These are phyloP conservation scores for Amaurobius ferox DNA, from an alignment of 2,888 invertebrate genomes.

Conservation along the genomic window DNA sequence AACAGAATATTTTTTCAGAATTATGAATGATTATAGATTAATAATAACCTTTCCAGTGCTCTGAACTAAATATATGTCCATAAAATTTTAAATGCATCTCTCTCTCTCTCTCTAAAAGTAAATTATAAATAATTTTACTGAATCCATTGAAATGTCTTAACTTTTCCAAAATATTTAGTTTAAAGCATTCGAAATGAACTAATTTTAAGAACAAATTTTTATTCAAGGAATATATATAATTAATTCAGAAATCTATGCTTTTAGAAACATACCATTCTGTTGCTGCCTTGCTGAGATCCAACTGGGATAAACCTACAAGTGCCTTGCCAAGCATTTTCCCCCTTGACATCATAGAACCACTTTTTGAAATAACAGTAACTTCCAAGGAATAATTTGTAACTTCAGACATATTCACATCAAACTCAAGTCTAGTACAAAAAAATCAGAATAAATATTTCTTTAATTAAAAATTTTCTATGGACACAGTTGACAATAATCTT, in stretches of 20 bases:
- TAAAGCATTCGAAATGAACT: no score
- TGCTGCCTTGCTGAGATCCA: constrained; percentile 83
- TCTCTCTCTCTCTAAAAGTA: no score
- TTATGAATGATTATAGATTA: no score
- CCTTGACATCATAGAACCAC: constrained; percentile 50
- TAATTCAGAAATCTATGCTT: background rate
- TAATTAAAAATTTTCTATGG: no score
- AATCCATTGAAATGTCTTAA: no score
- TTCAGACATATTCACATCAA: constrained; percentile 88
- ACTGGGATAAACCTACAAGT: constrained; percentile 82
- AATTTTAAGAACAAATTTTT: background rate
- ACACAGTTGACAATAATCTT: no score
- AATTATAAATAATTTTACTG: no score
- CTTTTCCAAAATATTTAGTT: no score
- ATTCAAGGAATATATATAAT: background rate
- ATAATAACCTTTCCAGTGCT: no score
- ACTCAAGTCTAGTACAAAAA: constrained; percentile 83
- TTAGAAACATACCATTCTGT: constrained; percentile 82
- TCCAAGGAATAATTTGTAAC: constrained; percentile 87
- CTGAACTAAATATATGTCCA: no score
- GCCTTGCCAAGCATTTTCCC: constrained; percentile 80
- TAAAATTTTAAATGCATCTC: no score
- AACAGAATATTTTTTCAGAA: no score
- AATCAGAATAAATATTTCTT: background rate
- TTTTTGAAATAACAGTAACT: constrained; percentile 91